These are phyloP conservation scores for Mythimna lalbum DNA, from an alignment of 2,888 invertebrate species.

Conservation along the genomic window DNA sequence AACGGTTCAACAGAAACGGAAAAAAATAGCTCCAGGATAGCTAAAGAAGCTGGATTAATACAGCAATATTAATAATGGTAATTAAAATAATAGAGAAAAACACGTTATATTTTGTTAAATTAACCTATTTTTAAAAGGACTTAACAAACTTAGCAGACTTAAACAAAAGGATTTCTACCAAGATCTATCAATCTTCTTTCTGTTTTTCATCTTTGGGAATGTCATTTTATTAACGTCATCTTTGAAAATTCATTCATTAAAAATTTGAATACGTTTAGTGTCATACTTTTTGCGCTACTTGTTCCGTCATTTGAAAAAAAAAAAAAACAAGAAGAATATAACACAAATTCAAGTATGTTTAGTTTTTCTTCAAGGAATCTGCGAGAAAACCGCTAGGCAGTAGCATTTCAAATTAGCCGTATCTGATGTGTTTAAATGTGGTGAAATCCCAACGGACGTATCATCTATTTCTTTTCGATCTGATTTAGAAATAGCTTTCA, in stretches of 20 bases:
- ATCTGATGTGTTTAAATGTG: slow-evolving; percentile 33
- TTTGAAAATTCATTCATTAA: background rate
- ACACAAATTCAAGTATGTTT: too few relatives aligned
- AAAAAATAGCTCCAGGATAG: too few relatives aligned
- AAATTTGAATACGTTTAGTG: background rate
- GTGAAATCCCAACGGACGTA: slow-evolving; percentile 13
- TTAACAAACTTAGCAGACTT: too few relatives aligned
- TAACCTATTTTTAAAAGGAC: too few relatives aligned
- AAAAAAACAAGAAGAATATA: background rate
- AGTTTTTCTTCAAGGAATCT: too few relatives aligned
- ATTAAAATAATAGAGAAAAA: too few relatives aligned
- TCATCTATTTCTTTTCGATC: slow-evolving; percentile 28
- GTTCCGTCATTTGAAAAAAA: background rate
- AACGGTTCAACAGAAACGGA: too few relatives aligned
- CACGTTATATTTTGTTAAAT: too few relatives aligned
- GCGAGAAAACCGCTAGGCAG: slow-evolving; percentile 7
- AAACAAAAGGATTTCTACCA: background rate
- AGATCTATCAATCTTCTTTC: background rate
- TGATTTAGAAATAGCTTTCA: slow-evolving; percentile 8
- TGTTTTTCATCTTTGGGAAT: background rate
- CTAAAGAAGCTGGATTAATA: too few relatives aligned
- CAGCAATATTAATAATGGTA: too few relatives aligned
- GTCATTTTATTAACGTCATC: background rate
- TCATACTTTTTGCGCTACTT: background rate
- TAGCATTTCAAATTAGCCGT: slow-evolving; percentile 14